Evolutionary conservation across 2,797 vertebrate species (phyloP), one percentile per base, ranked within the genome.

Genomic region (Gambelia wislizenii): DNA sequence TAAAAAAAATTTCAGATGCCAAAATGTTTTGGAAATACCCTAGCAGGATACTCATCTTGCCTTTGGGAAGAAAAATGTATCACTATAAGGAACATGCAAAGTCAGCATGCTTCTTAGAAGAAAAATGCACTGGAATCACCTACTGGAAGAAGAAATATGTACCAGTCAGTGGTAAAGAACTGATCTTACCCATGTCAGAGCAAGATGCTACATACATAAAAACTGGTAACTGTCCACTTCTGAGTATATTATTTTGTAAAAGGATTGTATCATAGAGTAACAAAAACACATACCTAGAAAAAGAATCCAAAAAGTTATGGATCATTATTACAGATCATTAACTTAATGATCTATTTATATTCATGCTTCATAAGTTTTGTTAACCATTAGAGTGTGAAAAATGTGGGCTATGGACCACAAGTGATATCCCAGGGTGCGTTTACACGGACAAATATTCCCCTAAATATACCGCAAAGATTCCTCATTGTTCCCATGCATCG

Each of bases 81-180:
- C 6, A 44, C 70, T 30, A 77, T 61, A 78, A 20, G n/a, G 83
- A 86, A 67, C 80, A 83, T 64, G 90, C 90, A 49, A 59, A 52
- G 42, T 89, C 90, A 78, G 90, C 90, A 20, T 91, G 90, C 54
- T 67, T 89, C 72, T 83, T 91, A 83, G 87, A 88, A 86, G 59
- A 85, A 78, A 82, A 78, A 52, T 91, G 90, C 74, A 78, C 78
- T 9, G 90, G 90, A 86, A 76, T 91, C 64, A 89, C 56, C 67
- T 91, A 86, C 52, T 89, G 87, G 90, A 30, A 42, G 27, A 27
- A 59, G 20, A 39, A 42, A 6, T 91, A 91, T 49, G 14, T 83
- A 72, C 90, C 90, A 78, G 84, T 89, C 72, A 72, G 39, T 61
- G 90, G 90, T 27, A 86, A 64, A 86, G 90, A 91, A 18, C 61